phyloP scores from a whole-genome alignment of 2,113 vertebrate genomes.

The Rynchops niger region DNA sequence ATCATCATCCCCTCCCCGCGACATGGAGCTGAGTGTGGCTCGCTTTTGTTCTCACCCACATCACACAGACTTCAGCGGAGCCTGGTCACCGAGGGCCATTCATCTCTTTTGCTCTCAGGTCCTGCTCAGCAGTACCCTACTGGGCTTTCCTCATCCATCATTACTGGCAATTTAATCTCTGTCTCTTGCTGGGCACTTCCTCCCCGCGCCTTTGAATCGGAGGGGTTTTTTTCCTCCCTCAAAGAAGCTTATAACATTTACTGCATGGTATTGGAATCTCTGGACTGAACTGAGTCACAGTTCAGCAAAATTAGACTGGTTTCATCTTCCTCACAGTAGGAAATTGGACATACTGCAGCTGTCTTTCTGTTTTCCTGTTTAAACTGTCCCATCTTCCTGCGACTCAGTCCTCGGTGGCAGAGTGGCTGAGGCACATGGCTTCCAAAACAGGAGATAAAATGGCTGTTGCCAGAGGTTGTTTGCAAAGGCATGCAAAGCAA shows the following conservation, averaged over 20 bases:
- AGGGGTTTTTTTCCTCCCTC: not conserved
- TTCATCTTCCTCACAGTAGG: conserved; percentile 50
- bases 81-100: not conserved
- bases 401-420: not conserved
- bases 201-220: not conserved
- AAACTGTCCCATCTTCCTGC: conserved; percentile 1
- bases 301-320: conserved; percentile 40
- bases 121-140: not conserved
- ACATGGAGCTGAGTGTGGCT: not conserved
- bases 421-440: not conserved
- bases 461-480: conserved; percentile 24
- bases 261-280: conserved; percentile 15
- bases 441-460: conserved; percentile 33
- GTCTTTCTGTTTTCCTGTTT: conserved; percentile 35
- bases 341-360: conserved; percentile 9
- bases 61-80: not conserved
- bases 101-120: conserved; percentile 11
- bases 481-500: not conserved
- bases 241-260: conserved; percentile 41
- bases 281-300: conserved; percentile 50
- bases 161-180: not conserved
- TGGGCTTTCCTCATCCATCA: conserved; percentile 48
- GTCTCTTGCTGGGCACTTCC: conserved; percentile 34
- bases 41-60: conserved; percentile 29
- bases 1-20: not conserved